phyloP scores from a whole-genome alignment of 2,113 vertebrate genomes.

The Eolophus roseicapilla region DNA sequence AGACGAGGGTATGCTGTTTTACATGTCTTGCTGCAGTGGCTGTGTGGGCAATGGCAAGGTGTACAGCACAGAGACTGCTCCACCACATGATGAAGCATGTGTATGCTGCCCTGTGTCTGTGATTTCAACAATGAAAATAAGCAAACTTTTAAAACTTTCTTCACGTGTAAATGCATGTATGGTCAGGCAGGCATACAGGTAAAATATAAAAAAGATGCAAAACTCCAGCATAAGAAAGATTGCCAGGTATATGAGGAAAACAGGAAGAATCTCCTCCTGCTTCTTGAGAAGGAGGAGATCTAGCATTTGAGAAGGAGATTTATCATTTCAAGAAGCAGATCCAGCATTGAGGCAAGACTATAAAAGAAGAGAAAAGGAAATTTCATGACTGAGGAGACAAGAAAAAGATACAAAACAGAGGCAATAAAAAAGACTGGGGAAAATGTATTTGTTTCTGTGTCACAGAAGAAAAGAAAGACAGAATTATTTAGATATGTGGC shows the following conservation, averaged over 20 bases:
- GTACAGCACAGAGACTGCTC: not conserved
- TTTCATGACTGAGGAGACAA: not conserved
- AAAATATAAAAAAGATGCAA: not conserved
- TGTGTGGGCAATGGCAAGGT: not conserved
- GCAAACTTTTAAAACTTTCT: not conserved
- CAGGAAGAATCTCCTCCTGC: not conserved
- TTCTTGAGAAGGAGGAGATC: not conserved
- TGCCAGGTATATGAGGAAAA: not conserved
- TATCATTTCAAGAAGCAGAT: not conserved
- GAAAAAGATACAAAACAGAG: not conserved
- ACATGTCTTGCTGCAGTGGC: not conserved
- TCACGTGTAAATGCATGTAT: not conserved
- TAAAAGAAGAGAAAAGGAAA: not conserved
- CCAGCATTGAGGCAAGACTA: not conserved
- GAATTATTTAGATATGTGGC: not conserved
- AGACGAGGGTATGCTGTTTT: not conserved
- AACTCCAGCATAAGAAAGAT: not conserved
- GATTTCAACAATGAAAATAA: not conserved
- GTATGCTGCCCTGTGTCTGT: not conserved
- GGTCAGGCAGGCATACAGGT: not conserved
- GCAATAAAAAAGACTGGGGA: not conserved
- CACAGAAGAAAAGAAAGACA: not conserved
- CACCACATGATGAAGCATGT: rapidly evolving
- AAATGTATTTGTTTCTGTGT: not conserved
- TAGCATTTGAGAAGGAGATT: not conserved